phyloP scores from a whole-genome alignment of 2,888 invertebrate species.

The Thecocarcelia acutangulata region DNA sequence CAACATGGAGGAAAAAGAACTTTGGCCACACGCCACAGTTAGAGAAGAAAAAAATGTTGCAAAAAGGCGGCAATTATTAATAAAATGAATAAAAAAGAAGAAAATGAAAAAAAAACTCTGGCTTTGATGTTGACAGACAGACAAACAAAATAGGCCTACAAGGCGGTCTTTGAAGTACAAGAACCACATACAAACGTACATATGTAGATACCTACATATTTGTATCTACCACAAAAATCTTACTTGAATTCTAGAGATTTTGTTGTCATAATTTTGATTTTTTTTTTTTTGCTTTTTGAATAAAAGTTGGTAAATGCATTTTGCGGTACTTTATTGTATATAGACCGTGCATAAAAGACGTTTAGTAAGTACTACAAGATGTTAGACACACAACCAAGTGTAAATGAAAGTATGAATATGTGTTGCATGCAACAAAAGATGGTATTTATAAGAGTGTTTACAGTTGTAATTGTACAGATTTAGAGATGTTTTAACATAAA shows the following conservation, averaged over 20 bases:
- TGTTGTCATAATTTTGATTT: conserved; percentile 28
- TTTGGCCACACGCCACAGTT: conserved; percentile 65
- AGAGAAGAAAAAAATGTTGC: conserved; percentile 23
- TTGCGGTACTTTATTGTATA: conserved; percentile 55
- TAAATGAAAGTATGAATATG: conserved; percentile 3
- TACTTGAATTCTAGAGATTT: conserved; percentile 39
- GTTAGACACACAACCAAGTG: conserved; percentile 18
- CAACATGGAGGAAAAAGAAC: conserved; percentile 41
- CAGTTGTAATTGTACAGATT: conserved; percentile 59
- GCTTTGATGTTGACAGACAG: conserved; percentile 64
- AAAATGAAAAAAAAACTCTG: conserved; percentile 49
- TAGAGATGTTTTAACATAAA: conserved; percentile 32
- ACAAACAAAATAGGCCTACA: conserved; percentile 60
- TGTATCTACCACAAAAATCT: conserved; percentile 35
- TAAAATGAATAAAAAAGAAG: conserved; percentile 57
- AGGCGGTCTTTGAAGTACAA: conserved; percentile 68
- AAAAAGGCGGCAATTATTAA: conserved; percentile 68
- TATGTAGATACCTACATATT: neutral
- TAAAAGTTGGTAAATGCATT: conserved; percentile 61
- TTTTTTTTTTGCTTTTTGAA: conserved; percentile 19
- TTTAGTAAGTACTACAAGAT: conserved; percentile 58
- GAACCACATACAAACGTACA: conserved; percentile 9
- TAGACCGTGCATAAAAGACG: conserved; percentile 61
- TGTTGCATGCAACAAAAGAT: conserved; percentile 34
- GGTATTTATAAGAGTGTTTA: conserved; percentile 47